A percentile compares a stretch with the other conserved stretches of the same genome.
Conservation (phyloP, 2,888 invertebrate genomes). For the Gandaritis pyraliata region DNA sequence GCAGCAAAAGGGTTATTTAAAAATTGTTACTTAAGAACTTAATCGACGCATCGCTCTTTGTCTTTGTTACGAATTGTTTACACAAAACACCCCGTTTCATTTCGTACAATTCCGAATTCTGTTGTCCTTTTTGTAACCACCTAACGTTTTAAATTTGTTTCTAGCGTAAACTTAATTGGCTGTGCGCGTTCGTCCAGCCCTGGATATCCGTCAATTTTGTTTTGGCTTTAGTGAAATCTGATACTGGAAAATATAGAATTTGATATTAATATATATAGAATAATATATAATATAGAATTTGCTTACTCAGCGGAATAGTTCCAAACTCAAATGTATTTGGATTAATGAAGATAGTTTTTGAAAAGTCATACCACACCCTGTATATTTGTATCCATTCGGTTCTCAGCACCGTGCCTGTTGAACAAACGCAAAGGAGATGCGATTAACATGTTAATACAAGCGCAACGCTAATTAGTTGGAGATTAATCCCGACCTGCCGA, state of each 20-base stretch:
- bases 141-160: conserved; percentile 40
- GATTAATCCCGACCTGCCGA: conserved; percentile 48
- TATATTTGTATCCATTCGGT: conserved; percentile 2
- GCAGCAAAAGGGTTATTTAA: too few relatives aligned
- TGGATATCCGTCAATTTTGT: conserved; percentile 19
- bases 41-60: conserved; percentile 64
- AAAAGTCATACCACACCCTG: too few relatives aligned
- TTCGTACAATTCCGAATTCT: conserved; percentile 50
- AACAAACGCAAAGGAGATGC: conserved; percentile 52
- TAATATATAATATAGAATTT: too few relatives aligned
- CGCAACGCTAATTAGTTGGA: conserved; percentile 68
- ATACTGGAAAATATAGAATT: neutral
- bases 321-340: neutral
- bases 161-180: conserved; percentile 24
- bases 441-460: conserved; percentile 66
- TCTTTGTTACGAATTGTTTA: conserved; percentile 56
- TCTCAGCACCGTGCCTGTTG: conserved; percentile 28
- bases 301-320: conserved; percentile 3
- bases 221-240: conserved; percentile 9
- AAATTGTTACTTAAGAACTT: conserved; percentile 70
- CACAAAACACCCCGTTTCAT: conserved; percentile 48
- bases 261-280: too few relatives aligned
- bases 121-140: conserved; percentile 35
- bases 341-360: neutral
- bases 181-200: conserved; percentile 12